A percentile compares a stretch with the other conserved stretches of the same genome.
Conservation (phyloP, 2,113 vertebrate genomes). For the Balaeniceps rex region DNA sequence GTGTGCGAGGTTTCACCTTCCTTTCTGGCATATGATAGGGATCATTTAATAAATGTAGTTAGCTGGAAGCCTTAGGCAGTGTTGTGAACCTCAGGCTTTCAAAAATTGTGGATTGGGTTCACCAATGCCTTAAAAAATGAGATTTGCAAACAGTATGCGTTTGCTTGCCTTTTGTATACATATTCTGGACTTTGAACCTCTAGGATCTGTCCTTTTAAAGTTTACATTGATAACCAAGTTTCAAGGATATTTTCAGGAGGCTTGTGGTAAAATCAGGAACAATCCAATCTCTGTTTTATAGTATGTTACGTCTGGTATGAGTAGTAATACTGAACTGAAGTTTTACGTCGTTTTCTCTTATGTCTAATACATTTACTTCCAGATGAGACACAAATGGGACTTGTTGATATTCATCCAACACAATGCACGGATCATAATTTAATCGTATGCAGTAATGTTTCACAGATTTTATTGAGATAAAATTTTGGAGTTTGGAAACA, state of each 20-base stretch:
- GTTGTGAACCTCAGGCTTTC: neutral
- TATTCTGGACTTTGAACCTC: neutral
- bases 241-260: neutral
- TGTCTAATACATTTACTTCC: neutral
- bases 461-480: neutral
- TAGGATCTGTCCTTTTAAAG: neutral
- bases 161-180: neutral
- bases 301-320: neutral
- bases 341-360: neutral
- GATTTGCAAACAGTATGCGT: neutral
- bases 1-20: neutral
- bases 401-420: neutral
- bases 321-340: neutral
- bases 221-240: neutral
- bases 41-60: neutral
- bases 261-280: neutral
- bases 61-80: neutral
- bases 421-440: neutral
- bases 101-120: neutral
- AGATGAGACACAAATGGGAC: neutral
- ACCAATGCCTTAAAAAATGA: neutral
- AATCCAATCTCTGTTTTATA: neutral
- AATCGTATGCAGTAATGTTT: neutral
- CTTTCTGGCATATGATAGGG: neutral
- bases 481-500: neutral